These are phyloP conservation scores for Drosophila sturtevanti DNA, from an alignment of 1,140 invertebrate species.

Conservation along the genomic window DNA sequence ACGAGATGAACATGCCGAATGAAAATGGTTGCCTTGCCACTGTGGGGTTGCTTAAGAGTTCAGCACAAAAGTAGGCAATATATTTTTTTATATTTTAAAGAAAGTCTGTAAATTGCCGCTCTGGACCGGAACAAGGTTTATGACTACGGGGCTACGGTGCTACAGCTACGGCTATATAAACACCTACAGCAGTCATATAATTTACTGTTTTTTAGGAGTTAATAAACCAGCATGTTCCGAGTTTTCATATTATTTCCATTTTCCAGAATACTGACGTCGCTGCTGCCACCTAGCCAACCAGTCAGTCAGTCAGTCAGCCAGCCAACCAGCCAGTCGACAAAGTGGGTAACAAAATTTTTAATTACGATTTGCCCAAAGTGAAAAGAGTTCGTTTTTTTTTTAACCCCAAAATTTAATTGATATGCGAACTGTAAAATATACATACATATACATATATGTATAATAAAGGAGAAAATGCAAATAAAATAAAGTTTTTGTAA, in stretches of 20 bases:
- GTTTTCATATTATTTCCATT: constrained; percentile 10
- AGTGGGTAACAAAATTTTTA: constrained; percentile 9
- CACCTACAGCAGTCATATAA: constrained; percentile 59
- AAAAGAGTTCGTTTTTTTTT: neutral
- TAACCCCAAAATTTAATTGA: neutral
- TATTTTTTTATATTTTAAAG: constrained; percentile 39
- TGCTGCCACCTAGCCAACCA: neutral
- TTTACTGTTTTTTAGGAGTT: constrained; percentile 43
- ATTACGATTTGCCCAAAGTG: neutral
- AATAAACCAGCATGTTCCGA: constrained; percentile 31
- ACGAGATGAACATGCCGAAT: neutral
- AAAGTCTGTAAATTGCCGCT: constrained; percentile 31
- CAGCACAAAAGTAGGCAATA: constrained; percentile 51
- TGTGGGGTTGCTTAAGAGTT: constrained; percentile 39
- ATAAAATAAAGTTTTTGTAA: neutral
- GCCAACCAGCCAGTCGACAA: constrained; percentile 5
- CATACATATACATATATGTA: neutral
- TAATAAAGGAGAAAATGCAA: neutral
- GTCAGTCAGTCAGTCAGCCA: neutral
- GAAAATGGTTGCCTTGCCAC: neutral
- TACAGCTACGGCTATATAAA: constrained; percentile 61
- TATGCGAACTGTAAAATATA: neutral
- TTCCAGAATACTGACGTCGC: neutral
- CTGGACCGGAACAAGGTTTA: constrained; percentile 41
- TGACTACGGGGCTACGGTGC: neutral